Conservation (phyloP, 2,797 vertebrate species). For the Sciaenops ocellatus region DNA sequence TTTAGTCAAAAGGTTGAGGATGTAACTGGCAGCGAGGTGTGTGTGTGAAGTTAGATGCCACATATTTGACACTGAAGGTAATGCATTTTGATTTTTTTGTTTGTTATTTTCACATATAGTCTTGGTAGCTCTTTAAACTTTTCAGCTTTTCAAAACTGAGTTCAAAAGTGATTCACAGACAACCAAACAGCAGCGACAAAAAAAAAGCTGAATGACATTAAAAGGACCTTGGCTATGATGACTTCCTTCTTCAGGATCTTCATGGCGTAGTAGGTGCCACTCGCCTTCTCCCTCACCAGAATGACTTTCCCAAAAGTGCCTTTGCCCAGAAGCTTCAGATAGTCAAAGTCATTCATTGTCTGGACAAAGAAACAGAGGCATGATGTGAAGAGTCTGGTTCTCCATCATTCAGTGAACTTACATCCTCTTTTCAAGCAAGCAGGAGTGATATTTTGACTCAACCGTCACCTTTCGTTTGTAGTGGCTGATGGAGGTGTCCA, state of each 20-base stretch:
- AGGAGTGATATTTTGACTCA: not conserved
- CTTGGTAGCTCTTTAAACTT: not conserved
- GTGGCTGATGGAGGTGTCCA: constrained; percentile 98
- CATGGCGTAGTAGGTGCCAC: constrained; percentile 98
- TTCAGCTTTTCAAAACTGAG: not conserved
- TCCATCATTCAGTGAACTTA: not conserved
- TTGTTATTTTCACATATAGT: not conserved
- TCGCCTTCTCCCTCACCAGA: constrained; percentile 97
- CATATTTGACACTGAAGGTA: not conserved
- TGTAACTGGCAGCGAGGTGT: not conserved
- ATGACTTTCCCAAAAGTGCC: constrained; percentile 99
- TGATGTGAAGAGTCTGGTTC: not conserved
- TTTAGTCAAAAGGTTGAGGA: not conserved
- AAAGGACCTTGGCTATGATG: constrained; percentile 95
- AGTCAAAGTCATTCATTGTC: constrained; percentile 99
- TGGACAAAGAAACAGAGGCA: constrained; percentile 57
- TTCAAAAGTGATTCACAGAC: not conserved
- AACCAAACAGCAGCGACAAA: not conserved
- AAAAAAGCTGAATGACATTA: not conserved
- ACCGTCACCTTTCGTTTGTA: constrained; percentile 95
- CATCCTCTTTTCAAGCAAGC: not conserved
- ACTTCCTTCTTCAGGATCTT: constrained; percentile 99
- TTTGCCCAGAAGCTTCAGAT: constrained; percentile 98
- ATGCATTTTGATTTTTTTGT: not conserved
- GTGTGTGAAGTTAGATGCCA: not conserved